Conservation (phyloP, 2,797 vertebrate species). For the Hybognathus amarus region DNA sequence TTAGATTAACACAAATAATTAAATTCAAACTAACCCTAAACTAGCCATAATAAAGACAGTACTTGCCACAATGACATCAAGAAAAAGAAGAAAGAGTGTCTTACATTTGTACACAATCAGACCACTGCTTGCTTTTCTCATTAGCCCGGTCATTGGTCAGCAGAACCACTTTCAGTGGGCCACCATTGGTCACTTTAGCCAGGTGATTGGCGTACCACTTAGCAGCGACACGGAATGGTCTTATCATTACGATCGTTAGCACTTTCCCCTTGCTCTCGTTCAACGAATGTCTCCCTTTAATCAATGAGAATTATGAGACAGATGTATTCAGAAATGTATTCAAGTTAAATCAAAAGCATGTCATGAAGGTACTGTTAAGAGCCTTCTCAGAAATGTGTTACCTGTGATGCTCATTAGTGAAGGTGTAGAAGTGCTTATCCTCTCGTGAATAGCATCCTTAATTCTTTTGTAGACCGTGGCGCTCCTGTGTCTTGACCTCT, state of each 20-base stretch:
- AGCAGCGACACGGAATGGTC: slow-evolving; percentile 88
- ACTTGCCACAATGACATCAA: background rate
- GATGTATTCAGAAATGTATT: slow-evolving; percentile 9
- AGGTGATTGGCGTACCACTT: slow-evolving; percentile 93
- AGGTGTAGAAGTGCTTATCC: slow-evolving; percentile 94
- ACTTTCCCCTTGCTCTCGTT: slow-evolving; percentile 89
- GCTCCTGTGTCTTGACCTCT: slow-evolving; percentile 91
- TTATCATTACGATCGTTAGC: slow-evolving; percentile 94
- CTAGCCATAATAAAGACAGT: background rate
- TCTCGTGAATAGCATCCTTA: slow-evolving; percentile 86
- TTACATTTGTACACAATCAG: slow-evolving; percentile 90
- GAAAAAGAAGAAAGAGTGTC: background rate
- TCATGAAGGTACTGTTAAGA: background rate
- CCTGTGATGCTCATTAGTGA: slow-evolving; percentile 97
- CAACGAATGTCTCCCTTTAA: slow-evolving; percentile 88
- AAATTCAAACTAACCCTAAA: background rate
- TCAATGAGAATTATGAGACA: background rate
- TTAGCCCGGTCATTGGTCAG: slow-evolving; percentile 92
- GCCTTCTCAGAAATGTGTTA: slow-evolving; percentile 65
- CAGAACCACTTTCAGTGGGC: slow-evolving; percentile 82
- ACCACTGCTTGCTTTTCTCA: slow-evolving; percentile 88
- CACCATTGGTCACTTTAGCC: slow-evolving; percentile 65
- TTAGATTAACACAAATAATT: background rate
- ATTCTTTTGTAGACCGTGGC: slow-evolving; percentile 91
- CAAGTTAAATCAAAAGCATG: background rate